Conservation (phyloP, 2,888 invertebrate genomes). For the Brenthis hecate region DNA sequence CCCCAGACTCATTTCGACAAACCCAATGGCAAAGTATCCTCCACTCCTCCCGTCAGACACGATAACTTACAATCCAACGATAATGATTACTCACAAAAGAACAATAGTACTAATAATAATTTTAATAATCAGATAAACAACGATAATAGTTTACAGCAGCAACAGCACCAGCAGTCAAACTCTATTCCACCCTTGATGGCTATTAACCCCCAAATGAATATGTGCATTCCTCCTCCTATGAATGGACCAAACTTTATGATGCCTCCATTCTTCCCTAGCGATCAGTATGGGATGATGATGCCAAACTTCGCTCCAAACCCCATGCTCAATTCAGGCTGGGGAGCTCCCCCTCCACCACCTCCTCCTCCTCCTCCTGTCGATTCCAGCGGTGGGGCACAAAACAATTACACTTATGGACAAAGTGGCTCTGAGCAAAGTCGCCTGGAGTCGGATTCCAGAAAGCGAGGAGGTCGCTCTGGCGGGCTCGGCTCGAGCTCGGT, state of each 20-base stretch:
- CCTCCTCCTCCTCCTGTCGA: conserved; percentile 67
- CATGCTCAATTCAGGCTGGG: conserved; percentile 60
- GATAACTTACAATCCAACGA: conserved; percentile 39
- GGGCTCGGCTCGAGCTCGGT: conserved; percentile 50
- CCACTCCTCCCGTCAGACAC: conserved; percentile 48
- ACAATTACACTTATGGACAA: conserved; percentile 54
- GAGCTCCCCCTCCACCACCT: conserved; percentile 66
- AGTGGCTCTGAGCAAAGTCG: conserved; percentile 69
- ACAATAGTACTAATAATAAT: conserved; percentile 29
- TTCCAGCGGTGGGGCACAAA: conserved; percentile 50
- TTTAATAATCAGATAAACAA: conserved; percentile 39
- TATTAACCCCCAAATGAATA: conserved; percentile 70
- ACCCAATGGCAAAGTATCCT: conserved; percentile 50
- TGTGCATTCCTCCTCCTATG: conserved; percentile 66
- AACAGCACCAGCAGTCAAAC: conserved; percentile 45
- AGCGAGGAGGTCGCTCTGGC: conserved; percentile 60
- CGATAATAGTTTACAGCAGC: conserved; percentile 40
- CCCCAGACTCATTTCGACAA: conserved; percentile 49
- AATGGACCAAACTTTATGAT: conserved; percentile 64
- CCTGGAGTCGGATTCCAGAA: conserved; percentile 78
- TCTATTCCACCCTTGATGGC: conserved; percentile 71
- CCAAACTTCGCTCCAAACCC: conserved; percentile 47
- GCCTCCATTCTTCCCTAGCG: conserved; percentile 69
- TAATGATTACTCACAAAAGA: conserved; percentile 32
- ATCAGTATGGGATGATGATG: conserved; percentile 74